Percentiles rank a stretch among this genome's conserved stretches.
These are phyloP conservation scores for Protonemura montana DNA, from an alignment of 2,888 invertebrate genomes.

Conservation along the genomic window DNA sequence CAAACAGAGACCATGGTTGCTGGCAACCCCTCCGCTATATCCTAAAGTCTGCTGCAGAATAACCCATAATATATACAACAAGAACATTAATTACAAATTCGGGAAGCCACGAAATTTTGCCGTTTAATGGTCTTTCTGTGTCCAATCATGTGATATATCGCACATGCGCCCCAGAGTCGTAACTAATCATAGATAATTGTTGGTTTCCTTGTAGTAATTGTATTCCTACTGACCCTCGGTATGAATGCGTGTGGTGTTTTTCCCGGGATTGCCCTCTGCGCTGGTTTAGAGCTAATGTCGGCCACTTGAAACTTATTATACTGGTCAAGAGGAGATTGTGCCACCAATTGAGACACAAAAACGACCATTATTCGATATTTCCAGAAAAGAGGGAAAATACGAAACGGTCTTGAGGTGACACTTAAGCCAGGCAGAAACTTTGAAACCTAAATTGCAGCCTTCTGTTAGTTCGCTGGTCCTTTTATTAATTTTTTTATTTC, in stretches of 20 bases:
- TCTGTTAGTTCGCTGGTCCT: no score
- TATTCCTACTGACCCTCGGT: slow-evolving; percentile 32
- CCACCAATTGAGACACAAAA: slow-evolving; percentile 15
- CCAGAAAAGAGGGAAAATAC: neutral
- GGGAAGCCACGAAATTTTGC: slow-evolving; percentile 44
- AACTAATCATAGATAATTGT: slow-evolving; percentile 42
- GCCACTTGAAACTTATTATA: slow-evolving; percentile 33
- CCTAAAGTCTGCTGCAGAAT: slow-evolving; percentile 21
- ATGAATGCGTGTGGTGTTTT: neutral
- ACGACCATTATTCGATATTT: neutral
- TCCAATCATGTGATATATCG: slow-evolving; percentile 42
- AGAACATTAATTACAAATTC: slow-evolving; percentile 47
- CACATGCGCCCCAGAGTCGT: slow-evolving; percentile 31
- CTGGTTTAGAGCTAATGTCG: slow-evolving; percentile 17
- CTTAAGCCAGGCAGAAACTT: no score
- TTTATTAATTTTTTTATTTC: neutral
- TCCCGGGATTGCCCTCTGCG: neutral
- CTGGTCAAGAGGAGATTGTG: slow-evolving; percentile 1
- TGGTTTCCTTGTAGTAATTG: slow-evolving; percentile 39
- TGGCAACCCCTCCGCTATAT: neutral
- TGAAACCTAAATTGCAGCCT: no score
- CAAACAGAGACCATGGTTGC: slow-evolving; percentile 21
- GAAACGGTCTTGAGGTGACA: neutral
- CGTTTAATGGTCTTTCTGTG: slow-evolving; percentile 42
- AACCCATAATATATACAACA: slow-evolving; percentile 38